Conservation (phyloP, 2,888 invertebrate species). For the Abrostola tripartita region DNA sequence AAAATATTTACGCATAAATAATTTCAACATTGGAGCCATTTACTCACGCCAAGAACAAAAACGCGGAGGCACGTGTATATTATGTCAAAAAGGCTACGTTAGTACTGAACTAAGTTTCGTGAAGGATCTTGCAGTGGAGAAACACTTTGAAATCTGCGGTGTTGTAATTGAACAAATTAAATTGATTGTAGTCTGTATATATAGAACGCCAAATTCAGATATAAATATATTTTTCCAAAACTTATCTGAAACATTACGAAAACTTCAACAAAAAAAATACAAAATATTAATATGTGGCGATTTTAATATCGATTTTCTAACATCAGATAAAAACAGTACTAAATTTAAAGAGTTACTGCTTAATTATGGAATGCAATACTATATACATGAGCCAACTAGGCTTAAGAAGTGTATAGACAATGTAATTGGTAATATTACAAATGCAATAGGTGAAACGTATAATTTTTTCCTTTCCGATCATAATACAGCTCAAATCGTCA, state of each 20-base stretch:
- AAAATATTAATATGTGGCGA: background rate
- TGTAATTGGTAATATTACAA: background rate
- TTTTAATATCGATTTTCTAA: background rate
- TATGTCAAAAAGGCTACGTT: conserved; percentile 6
- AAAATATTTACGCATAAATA: background rate
- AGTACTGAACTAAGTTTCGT: conserved; percentile 5
- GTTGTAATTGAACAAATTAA: conserved; percentile 4
- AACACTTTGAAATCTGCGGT: conserved; percentile 11
- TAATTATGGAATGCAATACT: conserved; percentile 1
- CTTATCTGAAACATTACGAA: background rate
- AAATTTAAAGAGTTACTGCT: background rate
- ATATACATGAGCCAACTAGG: conserved; percentile 3
- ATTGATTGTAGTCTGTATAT: conserved; percentile 7
- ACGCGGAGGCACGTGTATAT: conserved; percentile 15
- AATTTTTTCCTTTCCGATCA: conserved; percentile 1
- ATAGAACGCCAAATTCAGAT: conserved; percentile 7
- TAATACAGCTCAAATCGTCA: conserved; percentile 3
- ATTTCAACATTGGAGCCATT: conserved; percentile 2
- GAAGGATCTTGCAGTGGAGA: conserved; percentile 3
- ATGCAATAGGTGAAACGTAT: background rate
- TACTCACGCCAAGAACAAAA: conserved; percentile 4
- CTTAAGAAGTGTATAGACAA: conserved; percentile 5
- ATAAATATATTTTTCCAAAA: background rate
- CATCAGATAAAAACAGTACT: background rate
- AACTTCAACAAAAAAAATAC: background rate